Evolutionary conservation across 1,140 invertebrate genomes (phyloP).

Genomic region (Sycobia sp.): DNA sequence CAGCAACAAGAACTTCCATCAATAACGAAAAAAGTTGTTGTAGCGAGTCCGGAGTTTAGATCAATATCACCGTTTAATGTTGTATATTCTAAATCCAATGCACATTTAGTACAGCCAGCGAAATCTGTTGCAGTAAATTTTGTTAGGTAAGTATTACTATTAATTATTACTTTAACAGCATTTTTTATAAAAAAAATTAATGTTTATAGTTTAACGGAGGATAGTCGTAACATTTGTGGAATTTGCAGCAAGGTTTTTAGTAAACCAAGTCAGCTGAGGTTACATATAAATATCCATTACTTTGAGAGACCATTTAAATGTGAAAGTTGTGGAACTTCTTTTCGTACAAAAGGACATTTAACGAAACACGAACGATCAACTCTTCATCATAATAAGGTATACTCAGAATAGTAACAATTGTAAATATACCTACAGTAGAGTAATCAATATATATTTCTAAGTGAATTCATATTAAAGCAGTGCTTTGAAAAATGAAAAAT

Average conservation of each 20-base stretch:
- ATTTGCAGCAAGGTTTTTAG: conserved; percentile 91
- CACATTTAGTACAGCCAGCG: too few species aligned
- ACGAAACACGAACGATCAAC: conserved; percentile 90
- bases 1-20: too few species aligned
- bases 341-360: conserved; percentile 87
- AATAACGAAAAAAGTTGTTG: conserved; percentile 58
- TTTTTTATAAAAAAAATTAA: not conserved
- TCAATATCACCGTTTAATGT: conserved; percentile 34
- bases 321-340: conserved; percentile 88
- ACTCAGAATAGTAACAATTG: too few species aligned
- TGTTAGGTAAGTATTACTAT: conserved; percentile 49
- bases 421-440: conserved; percentile 6
- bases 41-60: conserved; percentile 50
- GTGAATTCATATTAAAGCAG: not conserved
- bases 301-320: conserved; percentile 91
- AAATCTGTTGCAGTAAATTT: conserved; percentile 53
- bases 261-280: conserved; percentile 84
- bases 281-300: conserved; percentile 96
- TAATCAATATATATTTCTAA: too few species aligned
- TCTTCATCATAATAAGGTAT: conserved; percentile 87
- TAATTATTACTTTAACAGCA: too few species aligned
- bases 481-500: not conserved
- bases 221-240: conserved; percentile 81
- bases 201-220: conserved; percentile 67
- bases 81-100: too few species aligned